Percentiles rank a stretch among this genome's conserved stretches.
Conservation (phyloP, 2,888 invertebrate genomes). For the Sisyra nigra region DNA sequence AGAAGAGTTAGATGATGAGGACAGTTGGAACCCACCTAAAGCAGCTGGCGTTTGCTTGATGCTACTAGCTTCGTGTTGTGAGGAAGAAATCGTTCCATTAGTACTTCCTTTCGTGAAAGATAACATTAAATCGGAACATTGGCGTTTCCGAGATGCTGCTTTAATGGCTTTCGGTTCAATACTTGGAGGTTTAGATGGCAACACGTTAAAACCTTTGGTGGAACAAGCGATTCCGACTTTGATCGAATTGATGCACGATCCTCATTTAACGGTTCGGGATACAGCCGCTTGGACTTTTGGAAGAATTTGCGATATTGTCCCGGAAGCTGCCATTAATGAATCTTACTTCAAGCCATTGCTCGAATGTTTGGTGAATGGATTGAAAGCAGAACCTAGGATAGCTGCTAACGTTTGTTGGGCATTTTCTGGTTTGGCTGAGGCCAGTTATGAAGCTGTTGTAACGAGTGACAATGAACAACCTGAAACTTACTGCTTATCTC, state of each 20-base stretch:
- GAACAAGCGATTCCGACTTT: conserved; percentile 94
- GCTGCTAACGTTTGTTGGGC: conserved; percentile 99
- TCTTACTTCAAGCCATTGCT: conserved; percentile 65
- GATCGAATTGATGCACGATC: conserved; percentile 88
- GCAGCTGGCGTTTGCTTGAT: conserved; percentile 98
- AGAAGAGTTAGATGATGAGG: conserved; percentile 94
- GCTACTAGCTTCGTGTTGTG: conserved; percentile 93
- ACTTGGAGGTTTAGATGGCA: conserved; percentile 74
- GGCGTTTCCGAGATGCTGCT: conserved; percentile 94
- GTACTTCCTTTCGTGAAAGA: conserved; percentile 92
- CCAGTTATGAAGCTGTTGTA: conserved; percentile 83
- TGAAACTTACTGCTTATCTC: conserved; percentile 84
- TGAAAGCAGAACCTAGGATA: conserved; percentile 88
- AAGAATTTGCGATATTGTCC: conserved; percentile 91
- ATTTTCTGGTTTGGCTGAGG: conserved; percentile 90
- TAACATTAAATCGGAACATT: conserved; percentile 85
- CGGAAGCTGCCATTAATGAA: conserved; percentile 85
- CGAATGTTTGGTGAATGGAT: conserved; percentile 67
- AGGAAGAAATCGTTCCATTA: conserved; percentile 89
- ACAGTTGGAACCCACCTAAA: conserved; percentile 99
- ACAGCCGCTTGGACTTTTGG: conserved; percentile 98
- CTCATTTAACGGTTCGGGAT: conserved; percentile 86
- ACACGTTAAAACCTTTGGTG: conserved; percentile 78
- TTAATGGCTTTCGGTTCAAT: conserved; percentile 45
- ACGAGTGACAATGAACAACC: conserved; percentile 52